Conservation (phyloP, 2,797 vertebrate species). For the Ctenopoma multispine region DNA sequence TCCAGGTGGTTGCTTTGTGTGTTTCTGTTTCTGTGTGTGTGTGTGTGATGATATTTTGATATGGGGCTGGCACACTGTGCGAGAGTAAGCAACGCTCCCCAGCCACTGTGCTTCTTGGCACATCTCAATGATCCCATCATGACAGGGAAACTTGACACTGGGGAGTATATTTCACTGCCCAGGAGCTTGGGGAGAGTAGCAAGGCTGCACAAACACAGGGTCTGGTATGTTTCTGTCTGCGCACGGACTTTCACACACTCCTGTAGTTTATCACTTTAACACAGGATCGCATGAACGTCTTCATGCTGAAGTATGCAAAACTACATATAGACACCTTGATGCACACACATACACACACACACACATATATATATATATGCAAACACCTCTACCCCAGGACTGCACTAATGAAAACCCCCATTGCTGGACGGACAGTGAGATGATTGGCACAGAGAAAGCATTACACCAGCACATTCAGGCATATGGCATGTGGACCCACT, state of each 20-base stretch:
- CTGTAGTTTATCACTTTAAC: slow-evolving; percentile 12
- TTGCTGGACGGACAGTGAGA: slow-evolving; percentile 58
- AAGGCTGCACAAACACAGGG: slow-evolving; percentile 43
- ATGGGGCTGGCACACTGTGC: slow-evolving; percentile 43
- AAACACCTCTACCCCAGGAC: slow-evolving; percentile 7
- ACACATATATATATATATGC: background rate
- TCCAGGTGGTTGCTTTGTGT: slow-evolving; percentile 64
- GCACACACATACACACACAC: background rate
- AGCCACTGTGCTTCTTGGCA: slow-evolving; percentile 69
- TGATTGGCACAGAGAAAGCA: slow-evolving; percentile 79
- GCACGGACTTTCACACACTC: slow-evolving; percentile 31
- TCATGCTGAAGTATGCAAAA: slow-evolving; percentile 7
- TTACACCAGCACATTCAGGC: slow-evolving; percentile 83
- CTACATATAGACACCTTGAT: background rate
- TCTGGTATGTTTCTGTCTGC: slow-evolving; percentile 34
- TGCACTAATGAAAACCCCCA: slow-evolving; percentile 57
- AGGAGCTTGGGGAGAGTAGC: slow-evolving; percentile 57
- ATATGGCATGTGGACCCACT: slow-evolving; percentile 85
- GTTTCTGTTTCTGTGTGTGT: slow-evolving; percentile 27
- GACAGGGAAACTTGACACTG: slow-evolving; percentile 76
- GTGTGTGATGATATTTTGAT: slow-evolving; percentile 66
- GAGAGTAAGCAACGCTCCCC: slow-evolving; percentile 58
- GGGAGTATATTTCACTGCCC: slow-evolving; percentile 73
- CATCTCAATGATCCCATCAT: slow-evolving; percentile 70
- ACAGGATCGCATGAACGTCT: background rate